Evolutionary conservation across 1,140 invertebrate species (phyloP).

Genomic region (Sinonovacula constricta): DNA sequence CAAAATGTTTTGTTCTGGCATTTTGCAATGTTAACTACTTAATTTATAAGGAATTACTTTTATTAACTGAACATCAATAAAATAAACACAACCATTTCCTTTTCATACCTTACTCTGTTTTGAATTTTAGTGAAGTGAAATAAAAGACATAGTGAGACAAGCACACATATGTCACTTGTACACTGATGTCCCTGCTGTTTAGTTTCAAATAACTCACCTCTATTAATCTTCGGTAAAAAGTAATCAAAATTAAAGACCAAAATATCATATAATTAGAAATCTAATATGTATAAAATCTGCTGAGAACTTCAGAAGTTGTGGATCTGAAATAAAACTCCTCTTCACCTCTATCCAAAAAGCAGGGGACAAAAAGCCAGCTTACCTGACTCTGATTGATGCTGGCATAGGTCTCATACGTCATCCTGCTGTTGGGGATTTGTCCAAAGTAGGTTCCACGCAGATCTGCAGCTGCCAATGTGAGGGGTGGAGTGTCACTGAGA

Average conservation of each 20-base stretch:
- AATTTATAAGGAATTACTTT: no score
- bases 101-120: no score
- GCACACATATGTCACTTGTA: no score
- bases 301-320: neutral
- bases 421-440: constrained; percentile 78
- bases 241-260: neutral
- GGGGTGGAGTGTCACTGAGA: constrained; percentile 77
- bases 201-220: neutral
- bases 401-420: constrained; percentile 84
- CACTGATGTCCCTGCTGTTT: neutral
- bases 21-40: no score
- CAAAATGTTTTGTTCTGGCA: neutral
- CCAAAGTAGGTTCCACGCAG: constrained; percentile 79
- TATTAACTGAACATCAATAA: no score
- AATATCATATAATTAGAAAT: neutral
- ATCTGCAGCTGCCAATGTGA: constrained; percentile 65
- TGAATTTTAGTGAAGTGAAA: no score
- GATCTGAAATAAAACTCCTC: neutral
- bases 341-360: neutral
- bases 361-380: neutral
- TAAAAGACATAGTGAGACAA: no score
- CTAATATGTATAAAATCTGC: neutral
- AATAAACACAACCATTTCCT: no score
- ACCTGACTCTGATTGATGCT: constrained; percentile 66
- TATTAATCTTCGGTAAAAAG: neutral